Conservation (phyloP, 2,797 vertebrate species). For the Erethizon dorsatum region DNA sequence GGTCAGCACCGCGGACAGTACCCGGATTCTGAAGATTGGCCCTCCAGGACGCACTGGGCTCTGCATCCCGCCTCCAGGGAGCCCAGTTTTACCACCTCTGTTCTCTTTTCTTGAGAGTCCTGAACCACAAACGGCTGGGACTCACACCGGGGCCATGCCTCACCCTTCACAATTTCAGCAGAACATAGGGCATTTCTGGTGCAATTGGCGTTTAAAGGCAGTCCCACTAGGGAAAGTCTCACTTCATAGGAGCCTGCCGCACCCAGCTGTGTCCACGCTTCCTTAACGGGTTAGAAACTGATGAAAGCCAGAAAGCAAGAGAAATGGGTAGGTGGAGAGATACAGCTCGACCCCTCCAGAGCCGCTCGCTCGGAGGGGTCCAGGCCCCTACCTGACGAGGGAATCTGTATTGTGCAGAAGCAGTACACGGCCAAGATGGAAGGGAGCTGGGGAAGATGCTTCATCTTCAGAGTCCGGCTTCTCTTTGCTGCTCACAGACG, state of each 20-base stretch:
- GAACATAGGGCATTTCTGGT: neutral
- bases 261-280: neutral
- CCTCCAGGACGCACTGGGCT: neutral
- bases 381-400: constrained; percentile 83
- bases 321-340: neutral
- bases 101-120: neutral
- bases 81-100: neutral
- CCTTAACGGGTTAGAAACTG: neutral
- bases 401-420: constrained; percentile 78
- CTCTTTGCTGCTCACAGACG: constrained; percentile 54
- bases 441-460: constrained; percentile 43
- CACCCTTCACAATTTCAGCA: neutral
- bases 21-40: accelerated
- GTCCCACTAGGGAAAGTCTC: neutral
- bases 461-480: constrained; percentile 73
- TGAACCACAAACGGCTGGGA: neutral
- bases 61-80: neutral
- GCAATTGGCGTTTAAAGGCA: neutral
- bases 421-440: constrained; percentile 82
- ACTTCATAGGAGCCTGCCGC: neutral
- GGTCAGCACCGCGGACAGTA: constrained; percentile 78
- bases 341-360: neutral
- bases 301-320: neutral
- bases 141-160: neutral
- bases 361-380: neutral